phyloP scores from a whole-genome alignment of 2,797 vertebrate genomes.

The Knipowitschia caucasica region DNA sequence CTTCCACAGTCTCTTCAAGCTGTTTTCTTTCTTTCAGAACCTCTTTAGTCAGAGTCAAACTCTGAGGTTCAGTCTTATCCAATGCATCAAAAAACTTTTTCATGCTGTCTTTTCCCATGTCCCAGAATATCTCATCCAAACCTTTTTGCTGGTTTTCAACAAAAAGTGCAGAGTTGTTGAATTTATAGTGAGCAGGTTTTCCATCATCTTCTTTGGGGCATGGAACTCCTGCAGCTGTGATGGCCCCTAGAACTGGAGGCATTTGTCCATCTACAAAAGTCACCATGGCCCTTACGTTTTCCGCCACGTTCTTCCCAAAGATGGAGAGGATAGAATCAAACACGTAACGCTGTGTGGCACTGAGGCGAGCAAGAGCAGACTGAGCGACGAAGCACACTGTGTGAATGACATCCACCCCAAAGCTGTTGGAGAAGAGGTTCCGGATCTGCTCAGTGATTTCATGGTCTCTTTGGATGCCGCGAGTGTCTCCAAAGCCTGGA shows the following conservation, averaged over 20 bases:
- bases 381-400: conserved; percentile 29
- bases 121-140: too few relatives aligned
- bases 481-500: conserved; percentile 55
- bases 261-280: conserved; percentile 42
- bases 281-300: too few relatives aligned
- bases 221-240: background rate
- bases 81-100: accelerated
- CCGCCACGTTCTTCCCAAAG: too few relatives aligned
- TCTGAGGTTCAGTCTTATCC: too few relatives aligned
- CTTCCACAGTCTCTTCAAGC: too few relatives aligned
- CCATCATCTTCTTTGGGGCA: background rate
- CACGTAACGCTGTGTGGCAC: background rate
- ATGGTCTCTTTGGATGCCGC: conserved; percentile 24
- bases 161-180: too few relatives aligned
- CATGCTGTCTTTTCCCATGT: conserved; percentile 21
- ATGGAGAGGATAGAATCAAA: too few relatives aligned
- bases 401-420: conserved; percentile 36
- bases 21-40: too few relatives aligned
- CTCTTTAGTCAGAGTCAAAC: too few relatives aligned
- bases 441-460: conserved; percentile 35
- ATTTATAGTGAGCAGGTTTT: too few relatives aligned
- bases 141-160: too few relatives aligned
- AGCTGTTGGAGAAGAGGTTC: too few relatives aligned
- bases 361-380: background rate
- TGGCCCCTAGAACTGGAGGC: background rate